These are phyloP conservation scores for Cryptosula pallasiana DNA, from an alignment of 2,888 invertebrate genomes.

Conservation along the genomic window DNA sequence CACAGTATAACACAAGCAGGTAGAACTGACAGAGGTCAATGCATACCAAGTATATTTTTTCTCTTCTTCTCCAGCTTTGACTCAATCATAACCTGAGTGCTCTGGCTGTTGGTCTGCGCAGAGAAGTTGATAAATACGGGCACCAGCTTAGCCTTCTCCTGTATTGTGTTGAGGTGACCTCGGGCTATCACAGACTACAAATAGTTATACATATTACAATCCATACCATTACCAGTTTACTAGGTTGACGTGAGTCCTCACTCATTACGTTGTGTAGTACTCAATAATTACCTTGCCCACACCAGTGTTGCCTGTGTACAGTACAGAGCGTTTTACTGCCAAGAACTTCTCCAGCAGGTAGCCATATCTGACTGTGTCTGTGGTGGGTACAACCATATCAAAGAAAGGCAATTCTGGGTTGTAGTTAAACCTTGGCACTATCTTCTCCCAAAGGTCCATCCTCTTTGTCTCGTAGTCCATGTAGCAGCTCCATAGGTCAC, in stretches of 20 bases:
- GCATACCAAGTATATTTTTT: constrained; percentile 62
- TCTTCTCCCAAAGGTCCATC: constrained; percentile 73
- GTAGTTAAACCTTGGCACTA: constrained; percentile 70
- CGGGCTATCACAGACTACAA: constrained; percentile 70
- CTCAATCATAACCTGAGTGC: constrained; percentile 80
- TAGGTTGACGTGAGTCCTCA: too few species aligned
- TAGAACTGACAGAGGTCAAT: too few species aligned
- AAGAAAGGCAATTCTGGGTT: constrained; percentile 71
- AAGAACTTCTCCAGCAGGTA: constrained; percentile 73
- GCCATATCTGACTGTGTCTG: constrained; percentile 82
- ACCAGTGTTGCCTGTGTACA: constrained; percentile 85
- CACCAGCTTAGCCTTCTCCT: constrained; percentile 61
- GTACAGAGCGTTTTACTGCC: constrained; percentile 68
- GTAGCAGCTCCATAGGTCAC: constrained; percentile 71
- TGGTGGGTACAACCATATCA: constrained; percentile 82
- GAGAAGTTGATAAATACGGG: constrained; percentile 81
- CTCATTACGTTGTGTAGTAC: too few species aligned
- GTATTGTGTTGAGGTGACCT: constrained; percentile 65
- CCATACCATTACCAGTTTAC: too few species aligned
- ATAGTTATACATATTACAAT: constrained; percentile 1
- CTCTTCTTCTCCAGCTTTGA: constrained; percentile 76
- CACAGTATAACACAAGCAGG: too few species aligned
- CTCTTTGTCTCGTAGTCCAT: constrained; percentile 67
- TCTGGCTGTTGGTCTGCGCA: constrained; percentile 78
- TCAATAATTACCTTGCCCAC: constrained; percentile 78